phyloP scores from a whole-genome alignment of 2,797 vertebrate genomes.

The Pantherophis alleghaniensis region DNA sequence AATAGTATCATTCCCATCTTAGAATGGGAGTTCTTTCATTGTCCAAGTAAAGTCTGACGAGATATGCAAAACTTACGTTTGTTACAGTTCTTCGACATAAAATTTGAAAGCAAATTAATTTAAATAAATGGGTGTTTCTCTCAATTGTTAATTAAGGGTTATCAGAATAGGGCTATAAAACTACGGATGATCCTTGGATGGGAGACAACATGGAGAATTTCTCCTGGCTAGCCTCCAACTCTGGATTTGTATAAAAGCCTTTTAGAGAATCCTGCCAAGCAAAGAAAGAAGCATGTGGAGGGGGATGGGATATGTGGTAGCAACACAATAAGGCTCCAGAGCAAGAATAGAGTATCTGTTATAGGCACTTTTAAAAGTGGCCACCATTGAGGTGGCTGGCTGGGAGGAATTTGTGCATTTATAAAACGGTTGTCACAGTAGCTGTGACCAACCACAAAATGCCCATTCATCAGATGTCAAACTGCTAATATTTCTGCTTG shows the following conservation, averaged over 20 bases:
- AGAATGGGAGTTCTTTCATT: neutral
- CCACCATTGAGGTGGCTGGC: neutral
- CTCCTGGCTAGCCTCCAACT: neutral
- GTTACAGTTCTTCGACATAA: neutral
- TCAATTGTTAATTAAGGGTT: neutral
- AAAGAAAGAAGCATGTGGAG: neutral
- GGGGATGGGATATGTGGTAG: neutral
- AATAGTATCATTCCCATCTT: neutral
- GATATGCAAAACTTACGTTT: neutral
- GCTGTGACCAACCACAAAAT: neutral
- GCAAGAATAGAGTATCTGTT: neutral
- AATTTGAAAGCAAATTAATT: neutral
- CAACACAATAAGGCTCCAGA: neutral
- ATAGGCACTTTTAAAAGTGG: neutral
- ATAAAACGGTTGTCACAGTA: neutral
- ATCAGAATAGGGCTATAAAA: neutral
- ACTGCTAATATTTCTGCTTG: neutral
- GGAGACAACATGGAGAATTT: neutral
- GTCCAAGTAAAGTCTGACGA: neutral
- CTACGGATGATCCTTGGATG: neutral
- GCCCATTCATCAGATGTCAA: neutral
- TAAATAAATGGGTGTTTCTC: neutral
- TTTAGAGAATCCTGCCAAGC: neutral
- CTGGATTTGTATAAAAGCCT: neutral
- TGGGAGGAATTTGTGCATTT: neutral